A percentile compares a stretch with the other conserved stretches of the same genome.
Conservation (phyloP, 1,140 invertebrate species). For the Telenomus remus region DNA sequence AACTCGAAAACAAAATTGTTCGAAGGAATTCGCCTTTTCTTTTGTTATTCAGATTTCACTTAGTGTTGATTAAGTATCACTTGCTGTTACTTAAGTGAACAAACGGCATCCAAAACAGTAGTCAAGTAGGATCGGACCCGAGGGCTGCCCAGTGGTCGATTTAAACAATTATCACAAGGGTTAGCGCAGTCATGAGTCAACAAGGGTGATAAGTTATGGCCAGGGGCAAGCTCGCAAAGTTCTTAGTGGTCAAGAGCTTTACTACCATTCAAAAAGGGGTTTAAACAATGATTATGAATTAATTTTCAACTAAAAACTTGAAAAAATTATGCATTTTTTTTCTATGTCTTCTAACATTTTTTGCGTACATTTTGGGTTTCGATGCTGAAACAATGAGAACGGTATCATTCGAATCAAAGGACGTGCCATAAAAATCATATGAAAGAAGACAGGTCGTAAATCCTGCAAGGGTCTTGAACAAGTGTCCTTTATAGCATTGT, state of each 20-base stretch:
- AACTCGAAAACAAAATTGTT: not conserved
- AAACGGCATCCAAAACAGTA: conserved; percentile 60
- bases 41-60: conserved; percentile 41
- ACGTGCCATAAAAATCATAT: conserved; percentile 65
- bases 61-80: conserved; percentile 53
- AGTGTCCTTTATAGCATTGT: conserved; percentile 77
- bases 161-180: conserved; percentile 76
- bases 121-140: conserved; percentile 62
- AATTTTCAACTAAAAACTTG: conserved; percentile 34
- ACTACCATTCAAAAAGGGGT: conserved; percentile 37
- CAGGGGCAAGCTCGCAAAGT: conserved; percentile 61
- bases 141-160: conserved; percentile 71
- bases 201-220: conserved; percentile 74
- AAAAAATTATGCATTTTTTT: too few relatives aligned
- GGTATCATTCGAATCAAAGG: conserved; percentile 23
- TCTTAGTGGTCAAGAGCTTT: conserved; percentile 54
- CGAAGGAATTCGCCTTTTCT: not conserved
- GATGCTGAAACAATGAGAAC: not conserved
- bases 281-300: conserved; percentile 46
- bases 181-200: conserved; percentile 64
- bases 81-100: conserved; percentile 58
- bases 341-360: too few relatives aligned
- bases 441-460: conserved; percentile 68
- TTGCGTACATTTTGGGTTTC: too few relatives aligned
- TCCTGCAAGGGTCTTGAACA: conserved; percentile 64